These are phyloP conservation scores for Manis javanica DNA, from an alignment of 2,797 vertebrate species.

Conservation along the genomic window DNA sequence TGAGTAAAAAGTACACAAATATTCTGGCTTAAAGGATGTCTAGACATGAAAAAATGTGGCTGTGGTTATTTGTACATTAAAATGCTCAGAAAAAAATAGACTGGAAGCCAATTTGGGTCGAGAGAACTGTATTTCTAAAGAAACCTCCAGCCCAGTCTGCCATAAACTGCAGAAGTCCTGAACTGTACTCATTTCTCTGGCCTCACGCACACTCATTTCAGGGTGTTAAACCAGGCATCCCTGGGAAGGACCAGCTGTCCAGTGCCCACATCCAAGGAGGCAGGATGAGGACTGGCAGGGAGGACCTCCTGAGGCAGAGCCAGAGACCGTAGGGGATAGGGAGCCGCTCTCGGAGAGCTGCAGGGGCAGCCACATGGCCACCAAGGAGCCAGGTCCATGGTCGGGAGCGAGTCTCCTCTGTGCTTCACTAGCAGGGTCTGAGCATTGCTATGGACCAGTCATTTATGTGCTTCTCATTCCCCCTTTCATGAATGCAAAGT, in stretches of 20 bases:
- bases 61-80: background rate
- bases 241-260: background rate
- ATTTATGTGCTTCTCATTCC: background rate
- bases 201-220: fast-evolving
- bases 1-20: background rate
- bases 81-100: background rate
- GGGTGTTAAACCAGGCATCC: fast-evolving
- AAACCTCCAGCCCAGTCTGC: background rate
- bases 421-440: background rate
- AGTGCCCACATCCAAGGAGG: fast-evolving
- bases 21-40: background rate
- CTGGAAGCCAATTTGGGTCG: background rate
- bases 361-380: fast-evolving
- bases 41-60: background rate
- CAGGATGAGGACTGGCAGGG: background rate
- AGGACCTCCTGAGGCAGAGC: background rate
- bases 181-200: background rate
- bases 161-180: background rate
- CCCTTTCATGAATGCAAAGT: background rate
- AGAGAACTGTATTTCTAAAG: background rate
- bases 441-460: no score
- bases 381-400: no score
- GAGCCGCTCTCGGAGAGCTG: background rate
- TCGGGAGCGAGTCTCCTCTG: fast-evolving
- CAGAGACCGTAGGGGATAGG: fast-evolving